Conservation (phyloP, 2,113 vertebrate genomes). For the Oxyruncus cristatus region DNA sequence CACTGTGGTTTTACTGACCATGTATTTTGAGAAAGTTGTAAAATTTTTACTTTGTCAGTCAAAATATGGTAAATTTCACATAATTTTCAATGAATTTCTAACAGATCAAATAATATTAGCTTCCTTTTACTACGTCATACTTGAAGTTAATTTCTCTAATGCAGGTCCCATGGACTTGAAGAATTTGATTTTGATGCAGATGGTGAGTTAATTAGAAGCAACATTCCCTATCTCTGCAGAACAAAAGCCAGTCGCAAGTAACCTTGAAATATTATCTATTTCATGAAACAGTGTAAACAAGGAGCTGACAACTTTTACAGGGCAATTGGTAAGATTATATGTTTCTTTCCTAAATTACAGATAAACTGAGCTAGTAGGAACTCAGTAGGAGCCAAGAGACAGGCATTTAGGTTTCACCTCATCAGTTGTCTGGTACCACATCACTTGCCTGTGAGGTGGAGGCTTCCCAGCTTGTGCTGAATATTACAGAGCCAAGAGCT, state of each 20-base stretch:
- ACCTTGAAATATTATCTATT: conserved; percentile 22
- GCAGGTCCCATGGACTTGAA: neutral
- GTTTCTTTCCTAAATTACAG: conserved; percentile 24
- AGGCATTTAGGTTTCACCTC: neutral
- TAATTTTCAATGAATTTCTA: neutral
- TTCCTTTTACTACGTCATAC: neutral
- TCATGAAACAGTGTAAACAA: neutral
- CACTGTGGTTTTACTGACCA: neutral
- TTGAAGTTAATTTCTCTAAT: neutral
- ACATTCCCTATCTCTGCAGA: neutral
- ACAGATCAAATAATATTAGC: neutral
- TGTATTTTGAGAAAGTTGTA: conserved; percentile 6
- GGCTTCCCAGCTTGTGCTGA: neutral
- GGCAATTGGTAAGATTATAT: conserved; percentile 30
- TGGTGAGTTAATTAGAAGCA: neutral
- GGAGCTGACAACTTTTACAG: conserved; percentile 7
- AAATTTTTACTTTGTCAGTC: neutral
- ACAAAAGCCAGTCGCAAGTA: conserved; percentile 10
- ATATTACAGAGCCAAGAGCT: neutral
- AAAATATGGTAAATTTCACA: neutral
- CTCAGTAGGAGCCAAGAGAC: conserved; percentile 7
- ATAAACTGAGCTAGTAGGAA: neutral
- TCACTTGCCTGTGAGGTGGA: neutral
- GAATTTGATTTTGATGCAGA: neutral
- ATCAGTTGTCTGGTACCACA: neutral